Base-by-base conservation (phyloP, 2,888 invertebrate genomes). In the Falcaria lacertinaria region DNA sequence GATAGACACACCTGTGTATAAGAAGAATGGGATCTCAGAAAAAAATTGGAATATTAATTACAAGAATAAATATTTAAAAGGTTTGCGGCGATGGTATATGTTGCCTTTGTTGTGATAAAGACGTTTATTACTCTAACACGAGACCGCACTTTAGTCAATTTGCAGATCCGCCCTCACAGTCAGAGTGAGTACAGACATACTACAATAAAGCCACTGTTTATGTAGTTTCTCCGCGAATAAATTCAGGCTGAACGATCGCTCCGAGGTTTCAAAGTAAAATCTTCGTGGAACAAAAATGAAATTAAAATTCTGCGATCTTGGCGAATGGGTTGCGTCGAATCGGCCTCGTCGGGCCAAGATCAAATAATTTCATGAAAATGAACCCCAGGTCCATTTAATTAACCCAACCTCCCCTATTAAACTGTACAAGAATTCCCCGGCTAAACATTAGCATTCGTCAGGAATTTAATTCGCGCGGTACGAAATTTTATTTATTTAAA, bases 321-420 rank as follows among this genome's bases (percentile, higher is more conserved):
- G 64, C 57, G 66, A 74, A 78, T 71, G 80, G 79, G 80, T 80
- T 64, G 77, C 69, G 57, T 63, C 60, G 70, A 75, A 76, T 80
- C 70, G 71, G 74, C 60, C 69, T 74, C 64, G 69, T 66, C 72
- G 74, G 72, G 63, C 71, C 60, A 74, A 80, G 78, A 83, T 85
- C 86, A 83, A 87, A 87, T 86, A 84, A 87, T 88, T 87, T 80
- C 80, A 81, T 75, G 82, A 85, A 87, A 89, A 84, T 84, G 78
- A 82, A 84, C 77, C 80, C 80, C 62, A 65, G 66, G 75, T 74
- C 78, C 82, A 83, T 88, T 89, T 86, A 88, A 87, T 89, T 87
- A 88, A 86, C 86, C 80, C 80, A 52, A 75, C 74, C 79, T 78
- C 80, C 84, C 80, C 75, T 69, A 74, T 79, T 78, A 74, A 80